phyloP scores from a whole-genome alignment of 2,797 vertebrate species.

The Pipistrellus nathusii region DNA sequence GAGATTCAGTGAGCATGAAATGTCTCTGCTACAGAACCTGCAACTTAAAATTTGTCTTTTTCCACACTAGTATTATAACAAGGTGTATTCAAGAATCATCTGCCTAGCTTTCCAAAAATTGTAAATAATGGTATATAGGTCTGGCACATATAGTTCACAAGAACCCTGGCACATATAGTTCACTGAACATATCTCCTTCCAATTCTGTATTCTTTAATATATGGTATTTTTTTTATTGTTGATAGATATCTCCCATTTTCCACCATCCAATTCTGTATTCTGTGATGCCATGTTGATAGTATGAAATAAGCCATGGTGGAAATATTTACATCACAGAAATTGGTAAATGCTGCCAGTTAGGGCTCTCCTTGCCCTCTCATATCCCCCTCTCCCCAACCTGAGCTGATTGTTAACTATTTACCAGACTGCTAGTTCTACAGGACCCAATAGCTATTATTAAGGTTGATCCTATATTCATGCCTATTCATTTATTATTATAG shows the following conservation, averaged over 20 bases:
- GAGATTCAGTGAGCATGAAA: not conserved
- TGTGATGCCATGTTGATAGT: not conserved
- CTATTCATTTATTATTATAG: constrained; percentile 36
- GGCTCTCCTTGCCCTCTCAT: not conserved
- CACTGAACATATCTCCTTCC: not conserved
- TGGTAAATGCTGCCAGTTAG: not conserved
- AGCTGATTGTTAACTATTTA: constrained; percentile 24
- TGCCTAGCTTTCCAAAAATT: not conserved
- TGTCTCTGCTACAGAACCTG: not conserved
- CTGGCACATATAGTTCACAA: not conserved
- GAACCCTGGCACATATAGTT: not conserved
- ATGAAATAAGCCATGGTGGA: not conserved
- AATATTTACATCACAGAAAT: constrained; percentile 23
- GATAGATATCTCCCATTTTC: no score
- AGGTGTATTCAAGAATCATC: not conserved
- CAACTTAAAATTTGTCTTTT: not conserved
- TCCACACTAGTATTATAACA: not conserved
- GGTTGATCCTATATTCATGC: not conserved
- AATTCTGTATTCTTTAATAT: not conserved
- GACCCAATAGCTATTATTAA: constrained; percentile 28
- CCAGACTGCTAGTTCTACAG: not conserved
- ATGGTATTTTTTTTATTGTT: no score
- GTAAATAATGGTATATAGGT: not conserved
- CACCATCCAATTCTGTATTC: not conserved
- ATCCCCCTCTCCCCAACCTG: no score